These are phyloP conservation scores for Sinella curviseta DNA, from an alignment of 1,140 invertebrate species.

Conservation along the genomic window DNA sequence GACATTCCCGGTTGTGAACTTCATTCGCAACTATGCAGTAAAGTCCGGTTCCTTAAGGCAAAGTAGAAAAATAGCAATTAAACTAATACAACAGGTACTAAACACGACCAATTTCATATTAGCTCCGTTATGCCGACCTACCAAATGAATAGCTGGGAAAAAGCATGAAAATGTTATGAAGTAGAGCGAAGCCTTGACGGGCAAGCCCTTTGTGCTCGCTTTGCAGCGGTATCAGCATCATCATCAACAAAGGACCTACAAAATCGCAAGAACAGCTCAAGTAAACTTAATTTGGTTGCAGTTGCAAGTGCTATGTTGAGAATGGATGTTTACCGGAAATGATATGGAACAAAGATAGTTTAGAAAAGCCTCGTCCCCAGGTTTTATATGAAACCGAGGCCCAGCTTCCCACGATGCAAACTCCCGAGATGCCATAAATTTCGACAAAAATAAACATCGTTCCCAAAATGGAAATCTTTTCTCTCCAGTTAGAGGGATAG, in stretches of 20 bases:
- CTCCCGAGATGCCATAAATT: not conserved
- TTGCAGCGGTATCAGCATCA: not conserved
- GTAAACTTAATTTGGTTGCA: too few relatives aligned
- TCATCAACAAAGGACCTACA: not conserved
- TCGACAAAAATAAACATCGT: not conserved
- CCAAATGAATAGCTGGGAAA: not conserved
- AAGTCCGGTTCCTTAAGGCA: not conserved
- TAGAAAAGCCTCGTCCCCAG: not conserved
- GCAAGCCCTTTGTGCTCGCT: not conserved
- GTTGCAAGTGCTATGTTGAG: too few relatives aligned
- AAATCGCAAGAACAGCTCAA: not conserved
- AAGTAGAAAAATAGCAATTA: too few relatives aligned
- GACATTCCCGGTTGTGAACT: not conserved
- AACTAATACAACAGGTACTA: not conserved
- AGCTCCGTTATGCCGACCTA: not conserved
- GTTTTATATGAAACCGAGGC: not conserved
- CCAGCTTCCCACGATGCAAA: not conserved
- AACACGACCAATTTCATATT: not conserved
- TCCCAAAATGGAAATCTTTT: not conserved
- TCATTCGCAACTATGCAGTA: not conserved
- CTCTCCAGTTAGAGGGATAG: not conserved
- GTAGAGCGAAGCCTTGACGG: not conserved
- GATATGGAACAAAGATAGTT: not conserved
- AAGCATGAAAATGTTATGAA: constrained; percentile 1
- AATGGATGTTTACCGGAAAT: not conserved